Conservation (phyloP, 35 echinoderm and acorn worm species). For the Amphiura filiformis region DNA sequence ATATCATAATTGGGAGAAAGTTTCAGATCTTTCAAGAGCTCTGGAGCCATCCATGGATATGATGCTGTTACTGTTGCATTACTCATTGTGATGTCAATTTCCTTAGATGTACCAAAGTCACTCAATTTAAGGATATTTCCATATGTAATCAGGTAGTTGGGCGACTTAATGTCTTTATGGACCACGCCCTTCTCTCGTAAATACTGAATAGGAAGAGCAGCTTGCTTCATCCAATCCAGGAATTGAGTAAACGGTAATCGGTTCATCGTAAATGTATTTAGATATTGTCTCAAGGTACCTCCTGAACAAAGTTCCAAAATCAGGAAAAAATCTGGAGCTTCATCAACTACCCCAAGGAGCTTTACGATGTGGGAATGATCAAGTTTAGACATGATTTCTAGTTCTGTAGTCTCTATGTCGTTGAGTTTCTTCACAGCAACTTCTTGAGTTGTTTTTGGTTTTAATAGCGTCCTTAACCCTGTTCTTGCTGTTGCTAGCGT, state of each 20-base stretch:
- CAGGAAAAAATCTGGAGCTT: too few species aligned
- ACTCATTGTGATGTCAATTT: background rate
- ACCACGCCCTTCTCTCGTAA: background rate
- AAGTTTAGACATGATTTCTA: too few species aligned
- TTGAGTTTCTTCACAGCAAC: too few species aligned
- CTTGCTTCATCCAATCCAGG: background rate
- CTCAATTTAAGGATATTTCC: background rate
- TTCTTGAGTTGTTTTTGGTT: too few species aligned
- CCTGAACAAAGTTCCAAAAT: too few species aligned
- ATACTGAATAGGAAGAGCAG: background rate
- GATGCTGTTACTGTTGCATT: background rate
- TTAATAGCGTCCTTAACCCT: too few species aligned
- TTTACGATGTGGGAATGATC: too few species aligned
- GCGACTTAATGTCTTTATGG: background rate
- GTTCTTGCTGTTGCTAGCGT: too few species aligned
- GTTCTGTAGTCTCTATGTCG: too few species aligned
- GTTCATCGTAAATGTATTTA: too few species aligned
- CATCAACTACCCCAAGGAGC: too few species aligned
- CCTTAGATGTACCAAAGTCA: background rate
- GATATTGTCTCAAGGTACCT: too few species aligned
- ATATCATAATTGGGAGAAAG: background rate
- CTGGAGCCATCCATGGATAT: background rate
- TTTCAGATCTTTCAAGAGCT: background rate
- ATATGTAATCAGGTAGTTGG: background rate
- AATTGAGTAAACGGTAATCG: background rate